Percentiles rank a stretch among this genome's conserved stretches.
Conservation (phyloP, 2,797 vertebrate species). For the Myotis myotis region DNA sequence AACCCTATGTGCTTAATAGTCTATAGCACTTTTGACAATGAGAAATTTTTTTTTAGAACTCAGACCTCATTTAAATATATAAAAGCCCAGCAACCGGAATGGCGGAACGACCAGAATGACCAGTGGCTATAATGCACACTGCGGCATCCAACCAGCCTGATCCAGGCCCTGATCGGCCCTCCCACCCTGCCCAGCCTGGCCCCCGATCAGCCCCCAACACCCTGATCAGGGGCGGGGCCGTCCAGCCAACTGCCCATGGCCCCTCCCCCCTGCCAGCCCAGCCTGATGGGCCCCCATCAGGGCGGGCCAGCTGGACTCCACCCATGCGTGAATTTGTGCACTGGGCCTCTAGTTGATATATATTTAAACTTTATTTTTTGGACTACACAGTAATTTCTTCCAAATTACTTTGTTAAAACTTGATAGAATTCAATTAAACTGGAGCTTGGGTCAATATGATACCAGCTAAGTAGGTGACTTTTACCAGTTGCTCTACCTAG, state of each 20-base stretch:
- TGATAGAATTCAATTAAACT: background rate
- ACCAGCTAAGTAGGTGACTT: background rate
- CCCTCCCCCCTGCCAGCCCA: too few species aligned
- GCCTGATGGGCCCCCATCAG: too few species aligned
- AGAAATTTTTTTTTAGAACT: background rate
- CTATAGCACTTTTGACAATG: background rate
- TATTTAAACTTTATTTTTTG: background rate
- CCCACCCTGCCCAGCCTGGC: too few species aligned
- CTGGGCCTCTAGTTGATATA: background rate
- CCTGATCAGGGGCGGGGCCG: rapidly evolving
- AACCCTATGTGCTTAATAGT: background rate
- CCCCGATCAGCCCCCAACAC: too few species aligned
- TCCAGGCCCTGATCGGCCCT: too few species aligned
- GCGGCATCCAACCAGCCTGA: too few species aligned
- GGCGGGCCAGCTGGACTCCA: too few species aligned
- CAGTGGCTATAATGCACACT: too few species aligned
- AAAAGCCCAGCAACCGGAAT: too few species aligned
- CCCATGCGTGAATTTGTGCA: too few species aligned
- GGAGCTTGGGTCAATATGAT: background rate
- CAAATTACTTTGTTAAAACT: slow-evolving; percentile 36
- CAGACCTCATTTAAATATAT: background rate
- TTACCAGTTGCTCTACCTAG: background rate
- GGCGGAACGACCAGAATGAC: too few species aligned
- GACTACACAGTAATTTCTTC: background rate
- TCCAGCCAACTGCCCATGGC: too few species aligned